Base-by-base conservation (phyloP, 2,797 vertebrate species). In the Sebastes ruberrimus region DNA sequence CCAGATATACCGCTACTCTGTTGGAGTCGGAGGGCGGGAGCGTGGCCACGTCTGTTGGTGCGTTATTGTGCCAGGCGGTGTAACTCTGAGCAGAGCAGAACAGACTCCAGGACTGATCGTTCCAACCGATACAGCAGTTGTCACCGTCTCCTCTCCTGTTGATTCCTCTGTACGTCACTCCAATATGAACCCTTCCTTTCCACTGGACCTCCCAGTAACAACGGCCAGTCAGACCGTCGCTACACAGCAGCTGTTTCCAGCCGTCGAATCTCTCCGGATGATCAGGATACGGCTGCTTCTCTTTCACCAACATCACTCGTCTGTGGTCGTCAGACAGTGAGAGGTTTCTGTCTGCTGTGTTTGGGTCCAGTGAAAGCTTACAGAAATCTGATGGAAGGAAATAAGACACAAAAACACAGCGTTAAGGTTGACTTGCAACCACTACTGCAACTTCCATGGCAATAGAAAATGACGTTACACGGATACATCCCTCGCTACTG, bases 141-240 rank as follows among this genome's bases (percentile, higher is more conserved):
- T 35, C 6, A 2, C 27, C 3, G 7, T 70, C 67, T 32, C 77
- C 77, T 53, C 13, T 85, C 14, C 72, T 56, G 25, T 46, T 60
- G 25, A 76, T 65, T 32, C 72, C 78, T 70, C 76, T 35, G 71
- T 83, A 87, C 10, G 78, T 62, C 60, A 65, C 76, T 0, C 38
- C 81, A 0, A 86, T 52, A 2, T 33, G 33, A 10, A 83, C 85
- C 57, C 10, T 30, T 23, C 82, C 83, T 16, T 28, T 42, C 68
- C 69, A 85, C 55, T 27, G 8, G 16, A 81, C 82, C 80, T 89
- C 82, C 84, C 82, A 85, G 77, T 82, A 89, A 22, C 61, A 63
- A 22, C 61, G 22, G 16, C 71, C 87, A 59, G 56, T 76, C 56
- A 83, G 71, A 61, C 28, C 68, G 4, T 74, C 22, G 0, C 4